Conservation (phyloP, 2,113 vertebrate species). For the Bucco capensis region DNA sequence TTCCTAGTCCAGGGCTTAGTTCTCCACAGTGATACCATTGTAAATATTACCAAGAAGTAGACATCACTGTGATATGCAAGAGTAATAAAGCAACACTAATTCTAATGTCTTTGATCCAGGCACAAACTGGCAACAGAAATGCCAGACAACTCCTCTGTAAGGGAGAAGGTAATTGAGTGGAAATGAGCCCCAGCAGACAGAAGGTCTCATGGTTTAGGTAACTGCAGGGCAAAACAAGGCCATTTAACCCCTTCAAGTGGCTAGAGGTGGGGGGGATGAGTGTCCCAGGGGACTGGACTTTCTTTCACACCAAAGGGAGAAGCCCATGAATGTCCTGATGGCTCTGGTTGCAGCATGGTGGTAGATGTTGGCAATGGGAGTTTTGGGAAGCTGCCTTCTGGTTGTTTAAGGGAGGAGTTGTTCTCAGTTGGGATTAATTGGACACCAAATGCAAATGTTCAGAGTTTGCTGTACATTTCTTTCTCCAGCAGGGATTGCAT, state of each 20-base stretch:
- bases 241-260: no score
- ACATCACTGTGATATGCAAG: conserved; percentile 60
- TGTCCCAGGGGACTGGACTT: not conserved
- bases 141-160: conserved; percentile 13
- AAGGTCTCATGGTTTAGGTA: not conserved
- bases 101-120: not conserved
- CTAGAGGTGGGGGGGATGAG: not conserved
- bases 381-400: conserved; percentile 29
- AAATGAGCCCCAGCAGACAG: not conserved
- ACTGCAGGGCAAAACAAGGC: not conserved
- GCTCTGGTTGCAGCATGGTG: not conserved
- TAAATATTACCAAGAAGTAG: conserved; percentile 37
- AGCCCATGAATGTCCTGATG: not conserved
- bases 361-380: not conserved
- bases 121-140: not conserved
- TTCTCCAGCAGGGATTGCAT: conserved; percentile 58
- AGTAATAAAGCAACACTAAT: not conserved
- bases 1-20: conserved; percentile 40
- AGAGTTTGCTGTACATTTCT: conserved; percentile 53
- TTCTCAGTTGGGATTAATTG: conserved; percentile 46
- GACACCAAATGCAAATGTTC: conserved; percentile 56
- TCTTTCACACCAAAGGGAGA: not conserved
- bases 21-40: conserved; percentile 33
- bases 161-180: not conserved
- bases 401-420: conserved; percentile 28